Base-by-base conservation (phyloP, 2,888 invertebrate genomes). In the Gymnoscelis rufifasciata region DNA sequence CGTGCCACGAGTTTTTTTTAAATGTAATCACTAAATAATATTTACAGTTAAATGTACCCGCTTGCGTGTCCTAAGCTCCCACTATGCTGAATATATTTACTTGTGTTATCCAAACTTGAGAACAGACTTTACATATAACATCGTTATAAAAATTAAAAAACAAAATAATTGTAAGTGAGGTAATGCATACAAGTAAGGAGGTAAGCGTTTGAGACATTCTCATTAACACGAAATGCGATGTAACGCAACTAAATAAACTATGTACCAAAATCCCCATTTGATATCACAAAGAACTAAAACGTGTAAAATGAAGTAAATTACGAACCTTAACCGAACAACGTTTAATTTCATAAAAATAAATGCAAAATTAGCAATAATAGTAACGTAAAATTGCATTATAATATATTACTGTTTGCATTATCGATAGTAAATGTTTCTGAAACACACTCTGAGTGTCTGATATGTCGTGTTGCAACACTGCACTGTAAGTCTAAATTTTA, bases 1-100 rank as follows among this genome's bases (percentile, higher is more conserved):
- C 75, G 69, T 74, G 86, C 86, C 87, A 75, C 84, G 86, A 79
- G 82, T 75, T 71, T 65, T 68, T 43, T 69, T 71, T 69, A 71
- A 71, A 69, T 67, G 68, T 78, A 68, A 73, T 68, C 59, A 59
- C 79, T 83, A 86, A 74, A 78, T 71, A 71, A 67, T 83, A 88
- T 88, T 75, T 88, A 88, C 87, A 88, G 81, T 79, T 86, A 74
- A 72, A 70, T 68, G 86, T 88, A 88, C 84, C 87, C 86, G 84
- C 87, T 78, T 80, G 76, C 74, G 71, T 33, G 67, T 69, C 64
- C 57, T 81, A 83, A 83, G 79, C 81, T 83, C 82, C 78, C 64
- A 66, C 81, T 81, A 78, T 71, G 69, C 72, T 29, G 51, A 54
- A 6, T 13, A 33, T 33, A 33, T 5, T 29, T 42, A 45, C 8